Percentiles rank a stretch among this genome's conserved stretches.
These are phyloP conservation scores for Oikopleura dioica DNA, from an alignment of 23 tunicate genomes.

Conservation along the genomic window DNA sequence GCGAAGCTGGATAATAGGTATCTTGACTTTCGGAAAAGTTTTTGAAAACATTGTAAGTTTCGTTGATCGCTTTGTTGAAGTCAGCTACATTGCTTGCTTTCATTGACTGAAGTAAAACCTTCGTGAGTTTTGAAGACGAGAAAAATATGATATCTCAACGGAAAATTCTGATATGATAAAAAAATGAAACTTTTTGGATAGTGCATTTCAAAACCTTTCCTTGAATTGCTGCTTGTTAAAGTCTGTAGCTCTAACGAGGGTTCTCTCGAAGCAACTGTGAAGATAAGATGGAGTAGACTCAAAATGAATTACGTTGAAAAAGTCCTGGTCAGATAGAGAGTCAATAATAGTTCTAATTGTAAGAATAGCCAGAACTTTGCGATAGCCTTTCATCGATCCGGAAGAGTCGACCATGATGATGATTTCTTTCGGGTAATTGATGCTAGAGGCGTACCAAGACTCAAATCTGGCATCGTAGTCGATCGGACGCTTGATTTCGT, in stretches of 20 bases:
- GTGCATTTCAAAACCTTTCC: too few relatives aligned
- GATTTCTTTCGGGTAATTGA: conserved; percentile 4
- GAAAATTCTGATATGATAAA: too few relatives aligned
- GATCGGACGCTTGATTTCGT: not conserved
- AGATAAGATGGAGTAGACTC: not conserved
- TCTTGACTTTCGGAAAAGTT: too few relatives aligned
- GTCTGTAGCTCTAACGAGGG: not conserved
- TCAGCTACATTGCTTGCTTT: not conserved
- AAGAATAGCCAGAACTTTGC: not conserved
- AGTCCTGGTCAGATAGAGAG: not conserved
- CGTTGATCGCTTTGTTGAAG: not conserved
- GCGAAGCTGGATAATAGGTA: too few relatives aligned
- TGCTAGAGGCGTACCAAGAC: not conserved
- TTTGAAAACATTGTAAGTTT: too few relatives aligned
- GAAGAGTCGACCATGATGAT: too few relatives aligned
- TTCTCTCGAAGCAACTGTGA: not conserved
- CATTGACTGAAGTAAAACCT: not conserved
- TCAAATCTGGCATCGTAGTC: conserved; percentile 7
- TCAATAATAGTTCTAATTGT: not conserved
- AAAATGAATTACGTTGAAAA: not conserved
- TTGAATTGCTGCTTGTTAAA: too few relatives aligned
- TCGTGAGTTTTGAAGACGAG: too few relatives aligned
- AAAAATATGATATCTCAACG: too few relatives aligned
- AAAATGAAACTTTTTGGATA: too few relatives aligned
- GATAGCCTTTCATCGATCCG: too few relatives aligned